Evolutionary conservation across 1,140 invertebrate genomes (phyloP).

Genomic region (Harpegnathos saltator): DNA sequence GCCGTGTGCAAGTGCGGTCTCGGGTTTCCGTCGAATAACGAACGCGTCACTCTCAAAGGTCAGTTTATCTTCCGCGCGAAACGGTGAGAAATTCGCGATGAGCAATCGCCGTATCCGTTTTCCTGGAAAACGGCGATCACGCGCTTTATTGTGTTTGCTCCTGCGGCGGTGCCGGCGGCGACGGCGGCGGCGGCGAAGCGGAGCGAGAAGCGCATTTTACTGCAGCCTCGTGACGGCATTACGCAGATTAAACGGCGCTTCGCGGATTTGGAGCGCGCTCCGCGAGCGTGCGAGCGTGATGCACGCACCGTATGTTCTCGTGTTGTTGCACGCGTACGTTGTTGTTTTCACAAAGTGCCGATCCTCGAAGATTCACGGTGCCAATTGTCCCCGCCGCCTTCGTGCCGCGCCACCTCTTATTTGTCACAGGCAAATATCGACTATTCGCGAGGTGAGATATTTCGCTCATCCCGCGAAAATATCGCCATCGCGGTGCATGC

Average conservation of each 20-base stretch:
- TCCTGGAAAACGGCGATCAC: conserved; percentile 2
- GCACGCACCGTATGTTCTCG: too few relatives aligned
- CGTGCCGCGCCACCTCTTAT: too few relatives aligned
- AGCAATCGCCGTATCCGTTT: background rate
- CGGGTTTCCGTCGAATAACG: background rate
- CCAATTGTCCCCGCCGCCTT: too few relatives aligned
- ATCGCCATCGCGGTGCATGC: too few relatives aligned
- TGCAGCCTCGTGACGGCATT: conserved; percentile 27
- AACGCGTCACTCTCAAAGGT: background rate
- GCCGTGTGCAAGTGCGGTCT: background rate
- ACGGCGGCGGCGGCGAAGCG: background rate
- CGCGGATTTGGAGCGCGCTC: conserved; percentile 3
- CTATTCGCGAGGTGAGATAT: too few relatives aligned
- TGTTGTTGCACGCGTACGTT: background rate
- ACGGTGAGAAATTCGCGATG: conserved; percentile 20
- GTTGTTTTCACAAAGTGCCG: background rate
- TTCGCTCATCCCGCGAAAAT: too few relatives aligned
- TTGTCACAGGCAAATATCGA: too few relatives aligned
- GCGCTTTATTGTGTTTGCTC: conserved; percentile 27
- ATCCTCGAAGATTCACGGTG: background rate
- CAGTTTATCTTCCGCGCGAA: conserved; percentile 28
- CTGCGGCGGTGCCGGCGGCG: too few relatives aligned
- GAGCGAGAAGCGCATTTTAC: conserved; percentile 42
- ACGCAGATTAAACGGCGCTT: conserved; percentile 41
- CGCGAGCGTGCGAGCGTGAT: background rate